These are phyloP conservation scores for Julus scanicus DNA, from an alignment of 2,888 invertebrate species.

Conservation along the genomic window DNA sequence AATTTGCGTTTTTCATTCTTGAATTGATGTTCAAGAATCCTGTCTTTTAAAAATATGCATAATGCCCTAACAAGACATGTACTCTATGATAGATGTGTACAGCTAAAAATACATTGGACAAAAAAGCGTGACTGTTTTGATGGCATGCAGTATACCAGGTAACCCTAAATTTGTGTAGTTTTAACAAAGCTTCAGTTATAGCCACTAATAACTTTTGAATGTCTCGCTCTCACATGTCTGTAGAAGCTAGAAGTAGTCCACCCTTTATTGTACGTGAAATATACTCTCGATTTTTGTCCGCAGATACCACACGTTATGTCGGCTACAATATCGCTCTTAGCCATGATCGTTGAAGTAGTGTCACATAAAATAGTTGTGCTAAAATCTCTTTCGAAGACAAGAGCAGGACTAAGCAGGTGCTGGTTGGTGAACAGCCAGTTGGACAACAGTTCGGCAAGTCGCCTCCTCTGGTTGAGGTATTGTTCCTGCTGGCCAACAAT, in stretches of 20 bases:
- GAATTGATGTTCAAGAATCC: too few species aligned
- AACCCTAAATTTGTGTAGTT: too few species aligned
- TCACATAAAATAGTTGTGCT: constrained; percentile 2
- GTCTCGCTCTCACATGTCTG: constrained; percentile 10
- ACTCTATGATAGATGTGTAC: too few species aligned
- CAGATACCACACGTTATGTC: constrained; percentile 13
- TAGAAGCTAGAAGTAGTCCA: constrained; percentile 16
- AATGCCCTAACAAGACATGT: too few species aligned
- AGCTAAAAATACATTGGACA: too few species aligned
- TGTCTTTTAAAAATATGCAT: too few species aligned
- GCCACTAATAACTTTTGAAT: not conserved
- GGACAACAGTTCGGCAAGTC: constrained; percentile 13
- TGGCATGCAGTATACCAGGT: too few species aligned
- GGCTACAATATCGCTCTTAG: not conserved
- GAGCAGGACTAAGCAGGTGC: constrained; percentile 22
- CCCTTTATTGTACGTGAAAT: constrained; percentile 5
- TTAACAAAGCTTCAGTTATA: not conserved
- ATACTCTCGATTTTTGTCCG: not conserved
- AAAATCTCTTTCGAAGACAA: constrained; percentile 32
- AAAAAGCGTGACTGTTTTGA: too few species aligned
- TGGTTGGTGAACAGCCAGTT: constrained; percentile 30
- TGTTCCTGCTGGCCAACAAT: constrained; percentile 16
- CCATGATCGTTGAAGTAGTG: not conserved
- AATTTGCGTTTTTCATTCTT: not conserved
- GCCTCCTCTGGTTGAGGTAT: constrained; percentile 24